Base-by-base conservation (phyloP, 2,113 vertebrate species). In the Pangasianodon hypophthalmus region DNA sequence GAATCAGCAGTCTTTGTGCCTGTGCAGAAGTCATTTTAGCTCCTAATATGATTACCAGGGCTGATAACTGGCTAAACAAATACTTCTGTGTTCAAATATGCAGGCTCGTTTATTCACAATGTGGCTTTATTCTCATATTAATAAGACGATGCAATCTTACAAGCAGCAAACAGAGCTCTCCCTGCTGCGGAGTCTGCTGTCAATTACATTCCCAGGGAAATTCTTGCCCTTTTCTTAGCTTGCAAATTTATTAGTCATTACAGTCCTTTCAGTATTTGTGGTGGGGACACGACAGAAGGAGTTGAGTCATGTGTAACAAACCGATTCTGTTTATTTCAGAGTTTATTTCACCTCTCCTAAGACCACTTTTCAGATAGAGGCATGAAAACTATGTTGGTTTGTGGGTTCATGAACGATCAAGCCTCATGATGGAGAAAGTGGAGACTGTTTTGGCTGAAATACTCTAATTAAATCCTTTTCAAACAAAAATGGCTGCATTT, bases 231-330 rank as follows among this genome's bases (percentile, higher is more conserved):
- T 88, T 77, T 79, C 58, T 89, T 85, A 77, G 71, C n/a, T n/a
- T 44, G 71, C 19, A 67, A 79, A 89, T 85, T 50, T 85, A 77
- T 85, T 79, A 85, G 69, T 37, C 50, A 85, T 89, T 85, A 85
- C 56, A 77, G n/a, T 29, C 19, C n/a, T 37, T 32, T 50, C 56
- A 29, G 60, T 64, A 41, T 89, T 77, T 29, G 58, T 52, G 32
- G 46, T 11, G 8, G 19, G 16, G 46, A 44, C 8, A 58, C 19
- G 32, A 56, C 32, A 86, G 50, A 52, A 26, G 48, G 67, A 52
- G 48, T 71, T 71, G 21, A 50, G 58, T 79, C 67, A 75, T 29
- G 85, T 11, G 37, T 84, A 62, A 84, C 56, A 84, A 44, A 84
- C 9, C 37, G 29, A 84, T 84, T 84, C 56, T 29, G 56, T 84